phyloP scores from a whole-genome alignment of 2,888 invertebrate species.

The Dascillus cervinus region DNA sequence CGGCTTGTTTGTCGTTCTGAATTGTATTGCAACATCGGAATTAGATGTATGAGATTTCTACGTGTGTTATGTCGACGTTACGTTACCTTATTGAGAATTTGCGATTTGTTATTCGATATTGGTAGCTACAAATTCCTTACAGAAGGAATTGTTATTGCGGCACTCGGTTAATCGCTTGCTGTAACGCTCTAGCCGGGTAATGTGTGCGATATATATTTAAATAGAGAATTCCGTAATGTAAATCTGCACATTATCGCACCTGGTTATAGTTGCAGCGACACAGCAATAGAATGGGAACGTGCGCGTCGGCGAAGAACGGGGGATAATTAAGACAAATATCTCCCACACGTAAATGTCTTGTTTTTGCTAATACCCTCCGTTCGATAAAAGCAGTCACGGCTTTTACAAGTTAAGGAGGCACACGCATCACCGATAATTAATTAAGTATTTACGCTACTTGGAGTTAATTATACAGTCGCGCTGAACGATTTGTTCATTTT shows the following conservation, averaged over 20 bases:
- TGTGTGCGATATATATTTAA: no score
- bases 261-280: conserved; percentile 15
- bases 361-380: conserved; percentile 19
- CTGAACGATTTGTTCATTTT: no score
- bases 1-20: conserved; percentile 31
- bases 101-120: no score
- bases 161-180: no score
- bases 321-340: conserved; percentile 22
- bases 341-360: conserved; percentile 21
- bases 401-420: no score
- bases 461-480: conserved; percentile 7
- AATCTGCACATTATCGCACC: conserved; percentile 16
- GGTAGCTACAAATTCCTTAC: no score
- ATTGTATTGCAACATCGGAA: conserved; percentile 33
- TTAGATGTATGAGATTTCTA: conserved; percentile 32
- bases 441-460: conserved; percentile 10
- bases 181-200: no score
- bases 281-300: conserved; percentile 18
- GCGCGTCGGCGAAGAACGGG: conserved; percentile 15
- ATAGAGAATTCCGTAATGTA: no score
- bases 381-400: conserved; percentile 10
- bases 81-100: no score
- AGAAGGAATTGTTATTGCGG: no score
- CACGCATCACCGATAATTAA: conserved; percentile 11
- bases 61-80: no score